Conservation (phyloP, 2,797 vertebrate genomes). For the Octomys mimax region DNA sequence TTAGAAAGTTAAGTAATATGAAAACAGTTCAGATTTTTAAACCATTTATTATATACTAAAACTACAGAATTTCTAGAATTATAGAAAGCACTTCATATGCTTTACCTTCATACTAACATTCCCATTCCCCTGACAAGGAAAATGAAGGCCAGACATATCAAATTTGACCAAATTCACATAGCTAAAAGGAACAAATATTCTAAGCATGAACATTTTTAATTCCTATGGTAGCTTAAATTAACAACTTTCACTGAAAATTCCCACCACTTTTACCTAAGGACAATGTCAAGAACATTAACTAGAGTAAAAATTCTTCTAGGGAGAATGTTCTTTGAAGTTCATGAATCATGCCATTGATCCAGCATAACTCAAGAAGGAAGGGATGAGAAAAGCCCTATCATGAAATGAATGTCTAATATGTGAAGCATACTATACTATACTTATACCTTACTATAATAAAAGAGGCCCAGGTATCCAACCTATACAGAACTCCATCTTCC, state of each 20-base stretch:
- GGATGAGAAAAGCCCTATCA: neutral
- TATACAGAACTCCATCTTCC: neutral
- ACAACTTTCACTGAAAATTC: neutral
- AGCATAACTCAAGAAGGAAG: neutral
- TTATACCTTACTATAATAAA: too few relatives aligned
- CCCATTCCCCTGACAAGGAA: neutral
- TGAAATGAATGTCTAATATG: neutral
- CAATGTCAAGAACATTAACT: neutral
- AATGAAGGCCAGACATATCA: neutral
- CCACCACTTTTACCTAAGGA: neutral
- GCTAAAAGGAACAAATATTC: slow-evolving; percentile 30
- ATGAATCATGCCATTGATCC: neutral
- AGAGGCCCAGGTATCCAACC: neutral
- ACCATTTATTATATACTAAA: neutral
- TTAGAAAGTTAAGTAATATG: neutral
- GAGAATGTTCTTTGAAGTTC: slow-evolving; percentile 13
- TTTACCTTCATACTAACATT: neutral
- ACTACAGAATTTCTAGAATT: too few relatives aligned
- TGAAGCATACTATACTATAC: neutral
- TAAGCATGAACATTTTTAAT: neutral
- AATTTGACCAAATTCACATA: neutral
- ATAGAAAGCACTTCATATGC: neutral
- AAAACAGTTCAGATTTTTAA: neutral
- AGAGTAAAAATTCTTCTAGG: neutral
- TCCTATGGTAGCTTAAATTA: neutral